Conservation (phyloP, 2,888 invertebrate species). For the Dorcus hopei region DNA sequence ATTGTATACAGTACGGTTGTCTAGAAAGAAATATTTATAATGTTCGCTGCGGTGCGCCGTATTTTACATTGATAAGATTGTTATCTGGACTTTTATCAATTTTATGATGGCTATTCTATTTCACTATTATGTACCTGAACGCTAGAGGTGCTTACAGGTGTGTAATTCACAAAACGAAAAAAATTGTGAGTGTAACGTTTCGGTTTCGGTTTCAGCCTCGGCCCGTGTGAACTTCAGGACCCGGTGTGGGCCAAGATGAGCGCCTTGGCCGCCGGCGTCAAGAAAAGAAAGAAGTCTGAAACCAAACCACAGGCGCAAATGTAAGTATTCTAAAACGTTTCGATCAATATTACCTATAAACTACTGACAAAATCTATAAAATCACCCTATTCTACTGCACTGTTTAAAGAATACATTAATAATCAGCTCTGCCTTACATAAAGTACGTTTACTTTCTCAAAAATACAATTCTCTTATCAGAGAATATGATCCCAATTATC, state of each 20-base stretch:
- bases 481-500: slow-evolving; percentile 1
- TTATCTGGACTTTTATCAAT: slow-evolving; percentile 11
- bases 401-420: too few relatives aligned
- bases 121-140: slow-evolving; percentile 4
- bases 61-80: slow-evolving; percentile 11
- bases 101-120: slow-evolving; percentile 5
- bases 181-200: not conserved
- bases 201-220: slow-evolving; percentile 67
- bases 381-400: too few relatives aligned
- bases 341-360: too few relatives aligned
- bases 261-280: slow-evolving; percentile 63
- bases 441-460: too few relatives aligned
- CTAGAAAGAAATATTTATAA: too few relatives aligned
- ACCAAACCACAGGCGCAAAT: slow-evolving; percentile 62
- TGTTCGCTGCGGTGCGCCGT: not conserved
- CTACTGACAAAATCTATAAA: too few relatives aligned
- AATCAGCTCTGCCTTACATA: too few relatives aligned
- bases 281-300: slow-evolving; percentile 62
- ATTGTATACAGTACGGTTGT: too few relatives aligned
- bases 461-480: not conserved
- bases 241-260: slow-evolving; percentile 85
- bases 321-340: slow-evolving; percentile 48
- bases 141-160: slow-evolving; percentile 8
- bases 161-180: not conserved
- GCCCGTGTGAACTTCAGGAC: slow-evolving; percentile 87